Percentiles rank a stretch among this genome's conserved stretches.
These are phyloP conservation scores for Sternotherus odoratus DNA, from an alignment of 2,797 vertebrate species.

Conservation along the genomic window DNA sequence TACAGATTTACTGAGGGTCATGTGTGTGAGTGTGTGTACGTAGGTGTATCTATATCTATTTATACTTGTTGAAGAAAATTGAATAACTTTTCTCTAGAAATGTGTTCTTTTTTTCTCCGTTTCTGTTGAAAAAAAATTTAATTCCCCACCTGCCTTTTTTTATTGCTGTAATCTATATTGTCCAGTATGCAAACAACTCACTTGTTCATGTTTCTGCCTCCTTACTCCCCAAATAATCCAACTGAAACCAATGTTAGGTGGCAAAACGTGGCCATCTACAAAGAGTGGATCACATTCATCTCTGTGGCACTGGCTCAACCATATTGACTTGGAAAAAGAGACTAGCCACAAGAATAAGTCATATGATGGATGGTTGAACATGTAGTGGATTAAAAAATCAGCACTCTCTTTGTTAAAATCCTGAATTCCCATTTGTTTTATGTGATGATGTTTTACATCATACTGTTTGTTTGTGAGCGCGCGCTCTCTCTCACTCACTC, in stretches of 20 bases:
- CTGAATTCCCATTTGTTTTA: neutral
- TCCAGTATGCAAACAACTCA: neutral
- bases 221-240: neutral
- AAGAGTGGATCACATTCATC: neutral
- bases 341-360: neutral
- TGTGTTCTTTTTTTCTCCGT: neutral
- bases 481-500: too few relatives aligned
- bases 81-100: constrained; percentile 2
- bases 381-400: neutral
- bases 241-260: neutral
- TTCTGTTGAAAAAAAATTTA: neutral
- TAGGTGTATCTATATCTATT: neutral
- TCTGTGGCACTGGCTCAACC: neutral
- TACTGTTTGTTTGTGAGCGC: too few relatives aligned
- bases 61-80: neutral
- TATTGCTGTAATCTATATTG: neutral
- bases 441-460: neutral
- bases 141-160: neutral
- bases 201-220: neutral
- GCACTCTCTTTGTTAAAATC: too few relatives aligned
- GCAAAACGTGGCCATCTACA: neutral
- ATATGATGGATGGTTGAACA: neutral
- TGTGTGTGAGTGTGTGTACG: neutral
- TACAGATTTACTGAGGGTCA: neutral
- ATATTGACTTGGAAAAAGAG: neutral